Percentiles rank a stretch among this genome's conserved stretches.
Evolutionary conservation across 1,140 invertebrate species (phyloP).

Genomic region (Paralvinella palmiformis): DNA sequence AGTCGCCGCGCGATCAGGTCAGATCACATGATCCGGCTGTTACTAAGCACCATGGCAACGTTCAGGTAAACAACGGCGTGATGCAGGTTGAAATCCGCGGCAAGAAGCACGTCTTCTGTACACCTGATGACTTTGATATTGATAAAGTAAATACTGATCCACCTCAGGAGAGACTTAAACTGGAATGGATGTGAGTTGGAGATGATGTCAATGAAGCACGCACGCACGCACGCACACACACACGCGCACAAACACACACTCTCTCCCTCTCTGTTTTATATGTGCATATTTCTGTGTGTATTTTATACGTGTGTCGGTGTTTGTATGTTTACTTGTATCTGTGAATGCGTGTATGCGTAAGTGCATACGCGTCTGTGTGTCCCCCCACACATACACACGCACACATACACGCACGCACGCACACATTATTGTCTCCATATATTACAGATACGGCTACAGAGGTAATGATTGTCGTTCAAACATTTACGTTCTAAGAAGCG

Average conservation of each 20-base stretch:
- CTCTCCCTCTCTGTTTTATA: neutral
- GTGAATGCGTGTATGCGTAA: neutral
- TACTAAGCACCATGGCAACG: no score
- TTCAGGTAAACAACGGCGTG: no score
- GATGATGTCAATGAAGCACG: neutral
- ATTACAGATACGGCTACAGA: constrained; percentile 76
- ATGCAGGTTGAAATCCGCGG: constrained; percentile 3
- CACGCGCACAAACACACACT: neutral
- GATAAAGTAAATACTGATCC: constrained; percentile 38
- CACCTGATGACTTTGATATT: constrained; percentile 11
- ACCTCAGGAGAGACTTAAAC: constrained; percentile 70
- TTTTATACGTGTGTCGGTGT: no score
- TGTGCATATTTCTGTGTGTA: no score
- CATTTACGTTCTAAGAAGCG: constrained; percentile 77
- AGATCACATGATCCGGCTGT: no score
- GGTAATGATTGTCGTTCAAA: constrained; percentile 84
- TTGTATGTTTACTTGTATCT: no score
- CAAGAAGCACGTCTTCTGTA: constrained; percentile 2
- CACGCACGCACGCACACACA: constrained; percentile 2
- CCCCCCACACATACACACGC: neutral
- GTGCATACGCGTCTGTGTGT: neutral
- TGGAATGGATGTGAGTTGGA: constrained; percentile 78
- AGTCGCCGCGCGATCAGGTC: no score
- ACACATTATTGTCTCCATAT: neutral
- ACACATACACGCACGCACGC: neutral